Evolutionary conservation across 2,113 vertebrate genomes (phyloP).

Genomic region (Laticauda laticaudata): DNA sequence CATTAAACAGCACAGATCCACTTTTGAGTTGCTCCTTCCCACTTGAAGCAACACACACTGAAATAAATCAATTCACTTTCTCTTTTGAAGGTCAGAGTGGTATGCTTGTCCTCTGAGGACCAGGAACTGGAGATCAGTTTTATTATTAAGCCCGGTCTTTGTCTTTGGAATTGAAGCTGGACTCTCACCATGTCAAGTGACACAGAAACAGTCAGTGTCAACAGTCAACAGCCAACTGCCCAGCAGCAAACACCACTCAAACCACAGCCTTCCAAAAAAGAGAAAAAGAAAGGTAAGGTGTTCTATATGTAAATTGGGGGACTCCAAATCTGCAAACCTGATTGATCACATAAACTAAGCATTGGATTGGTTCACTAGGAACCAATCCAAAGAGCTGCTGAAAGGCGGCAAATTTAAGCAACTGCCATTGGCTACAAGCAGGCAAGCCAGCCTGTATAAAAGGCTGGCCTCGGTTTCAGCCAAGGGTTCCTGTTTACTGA

Average conservation of each 20-base stretch:
- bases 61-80: not conserved
- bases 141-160: not conserved
- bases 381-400: no score
- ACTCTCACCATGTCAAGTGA: slow-evolving; percentile 81
- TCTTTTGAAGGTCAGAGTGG: slow-evolving; percentile 21
- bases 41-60: not conserved
- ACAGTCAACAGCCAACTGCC: slow-evolving; percentile 62
- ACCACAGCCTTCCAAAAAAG: slow-evolving; percentile 78
- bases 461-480: no score
- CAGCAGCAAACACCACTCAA: slow-evolving; percentile 64
- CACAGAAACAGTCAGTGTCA: slow-evolving; percentile 67
- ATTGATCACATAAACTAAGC: no score
- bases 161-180: slow-evolving; percentile 44
- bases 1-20: not conserved
- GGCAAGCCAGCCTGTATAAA: no score
- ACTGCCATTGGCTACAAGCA: no score
- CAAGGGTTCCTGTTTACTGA: no score
- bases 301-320: no score
- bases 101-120: slow-evolving; percentile 40
- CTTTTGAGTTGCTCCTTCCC: not conserved
- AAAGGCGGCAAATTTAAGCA: no score
- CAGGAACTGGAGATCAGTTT: slow-evolving; percentile 11
- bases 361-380: no score
- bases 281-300: slow-evolving; percentile 85
- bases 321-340: no score